Conservation (phyloP, 2,888 invertebrate genomes). For the Zhuqinia jingwanae region DNA sequence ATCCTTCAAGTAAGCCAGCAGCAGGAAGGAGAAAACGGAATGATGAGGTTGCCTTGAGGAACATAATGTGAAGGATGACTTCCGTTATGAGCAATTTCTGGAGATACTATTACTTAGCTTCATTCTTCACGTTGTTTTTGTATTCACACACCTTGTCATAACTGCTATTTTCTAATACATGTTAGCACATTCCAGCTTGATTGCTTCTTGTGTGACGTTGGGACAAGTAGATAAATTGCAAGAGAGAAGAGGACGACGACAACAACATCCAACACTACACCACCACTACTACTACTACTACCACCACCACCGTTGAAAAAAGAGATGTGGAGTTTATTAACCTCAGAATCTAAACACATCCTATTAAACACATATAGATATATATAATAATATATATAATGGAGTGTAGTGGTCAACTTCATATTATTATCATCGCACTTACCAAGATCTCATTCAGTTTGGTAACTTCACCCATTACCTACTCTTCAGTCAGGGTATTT, state of each 20-base stretch:
- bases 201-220: slow-evolving; percentile 11
- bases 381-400: no score
- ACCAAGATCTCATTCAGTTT: no score
- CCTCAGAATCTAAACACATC: slow-evolving; percentile 32
- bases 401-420: slow-evolving; percentile 7
- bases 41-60: slow-evolving; percentile 66
- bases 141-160: background rate
- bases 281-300: background rate
- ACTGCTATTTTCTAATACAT: slow-evolving; percentile 33
- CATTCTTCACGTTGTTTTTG: background rate
- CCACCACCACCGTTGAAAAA: background rate
- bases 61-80: slow-evolving; percentile 66
- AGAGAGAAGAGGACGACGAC: slow-evolving; percentile 3
- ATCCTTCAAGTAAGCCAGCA: background rate
- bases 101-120: slow-evolving; percentile 47
- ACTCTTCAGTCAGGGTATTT: no score
- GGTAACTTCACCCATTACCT: no score
- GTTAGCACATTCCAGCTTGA: slow-evolving; percentile 50
- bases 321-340: slow-evolving; percentile 29
- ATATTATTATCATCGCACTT: no score
- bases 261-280: background rate
- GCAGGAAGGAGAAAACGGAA: slow-evolving; percentile 33
- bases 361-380: no score
- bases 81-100: slow-evolving; percentile 67
- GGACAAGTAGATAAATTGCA: slow-evolving; percentile 43